Base-by-base conservation (phyloP, 2,113 vertebrate species). In the Crypturellus undulatus region DNA sequence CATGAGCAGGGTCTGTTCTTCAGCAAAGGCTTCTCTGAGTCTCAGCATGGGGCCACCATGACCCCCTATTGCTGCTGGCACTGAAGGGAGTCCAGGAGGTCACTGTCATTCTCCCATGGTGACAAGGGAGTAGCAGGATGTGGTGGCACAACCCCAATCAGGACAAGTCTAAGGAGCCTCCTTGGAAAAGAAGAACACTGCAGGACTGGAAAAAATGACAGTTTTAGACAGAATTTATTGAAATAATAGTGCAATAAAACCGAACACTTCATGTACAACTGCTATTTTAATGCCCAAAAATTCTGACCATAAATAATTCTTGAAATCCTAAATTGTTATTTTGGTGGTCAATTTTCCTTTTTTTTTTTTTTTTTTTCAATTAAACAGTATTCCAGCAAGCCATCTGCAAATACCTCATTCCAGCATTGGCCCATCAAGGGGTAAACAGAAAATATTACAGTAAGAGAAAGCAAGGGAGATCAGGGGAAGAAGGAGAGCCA, bases 91-190 rank as follows among this genome's bases (percentile, higher is more conserved):
- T 81, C 87, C 79, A 52, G 47, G 54, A 58, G 62, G 36, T 92
- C 84, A 75, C 70, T 89, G 84, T 82, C 78, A 36, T 34, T 87
- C 83, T 86, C 80, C 43, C 25, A 51, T 25, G 0, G 1, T 49
- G 80, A 75, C 51, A 67, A 67, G 51, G 52, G 69, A 84, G 52
- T 45, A 89, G 64, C 75, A 79, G 79, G 68, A 64, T 68, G 77
- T 58, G 84, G 72, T 51, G 80, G 51, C 52, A 78, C 20, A 22
- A 45, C 32, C 17, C 6, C 76, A 69, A 26, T 36, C 6, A 42
- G 18, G 32, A 15, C 25, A 60, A 32, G 15, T 47, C 43, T 65
- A 8, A 11, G 6, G 62, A 95, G 42, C 19, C 24, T 64, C 64
- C 67, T 73, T 62, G 58, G 69, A 63, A 90, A 52, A 82, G 20